phyloP scores from a whole-genome alignment of 2,113 vertebrate genomes.

The Puntigrus tetrazona region DNA sequence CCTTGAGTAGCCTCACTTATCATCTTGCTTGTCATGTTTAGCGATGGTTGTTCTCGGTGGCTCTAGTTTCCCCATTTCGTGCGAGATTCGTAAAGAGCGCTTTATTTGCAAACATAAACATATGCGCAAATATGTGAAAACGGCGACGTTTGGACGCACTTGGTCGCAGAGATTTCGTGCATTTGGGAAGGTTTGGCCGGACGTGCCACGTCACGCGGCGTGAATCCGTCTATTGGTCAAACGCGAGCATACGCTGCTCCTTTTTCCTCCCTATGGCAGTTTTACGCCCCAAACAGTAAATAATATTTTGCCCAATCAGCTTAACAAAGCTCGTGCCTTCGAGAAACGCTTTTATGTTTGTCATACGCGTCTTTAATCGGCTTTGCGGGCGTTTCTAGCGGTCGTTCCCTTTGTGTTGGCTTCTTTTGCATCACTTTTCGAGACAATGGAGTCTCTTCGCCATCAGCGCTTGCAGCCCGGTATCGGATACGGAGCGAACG shows the following conservation, averaged over 20 bases:
- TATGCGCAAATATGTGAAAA: neutral
- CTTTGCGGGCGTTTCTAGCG: neutral
- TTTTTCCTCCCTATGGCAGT: constrained; percentile 23
- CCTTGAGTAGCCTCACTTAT: too few species aligned
- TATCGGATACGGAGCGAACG: constrained; percentile 73
- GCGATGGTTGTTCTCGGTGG: neutral
- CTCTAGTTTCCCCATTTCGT: neutral
- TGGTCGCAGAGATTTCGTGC: neutral
- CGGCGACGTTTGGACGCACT: neutral
- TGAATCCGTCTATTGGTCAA: constrained; percentile 25
- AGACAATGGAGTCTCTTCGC: constrained; percentile 87
- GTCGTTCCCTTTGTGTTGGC: neutral
- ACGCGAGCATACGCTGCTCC: constrained; percentile 17
- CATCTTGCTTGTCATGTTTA: neutral
- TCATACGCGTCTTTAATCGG: neutral
- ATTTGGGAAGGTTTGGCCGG: neutral
- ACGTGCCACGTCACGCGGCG: constrained; percentile 23
- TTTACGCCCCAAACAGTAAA: constrained; percentile 20
- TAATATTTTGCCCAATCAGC: constrained; percentile 11
- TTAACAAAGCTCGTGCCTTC: neutral
- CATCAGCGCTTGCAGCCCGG: constrained; percentile 84
- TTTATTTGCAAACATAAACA: neutral
- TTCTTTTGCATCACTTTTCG: constrained; percentile 31
- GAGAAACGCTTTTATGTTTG: neutral
- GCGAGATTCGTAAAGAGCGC: neutral